These are phyloP conservation scores for Ctenoplectra terminalis DNA, from an alignment of 1,140 invertebrate genomes.

Conservation along the genomic window DNA sequence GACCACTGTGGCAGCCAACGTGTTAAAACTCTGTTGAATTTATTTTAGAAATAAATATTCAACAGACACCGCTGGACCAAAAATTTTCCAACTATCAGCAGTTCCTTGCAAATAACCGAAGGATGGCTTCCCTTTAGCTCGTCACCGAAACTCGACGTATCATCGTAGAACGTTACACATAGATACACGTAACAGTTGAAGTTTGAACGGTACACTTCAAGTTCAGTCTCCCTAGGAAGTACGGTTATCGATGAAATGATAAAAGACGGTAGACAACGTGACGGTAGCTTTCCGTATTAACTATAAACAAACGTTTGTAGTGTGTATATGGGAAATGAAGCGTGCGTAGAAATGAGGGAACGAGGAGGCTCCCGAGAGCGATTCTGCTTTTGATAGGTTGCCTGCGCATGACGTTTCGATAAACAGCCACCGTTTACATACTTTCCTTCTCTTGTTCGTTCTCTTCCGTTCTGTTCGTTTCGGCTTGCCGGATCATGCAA, in stretches of 20 bases:
- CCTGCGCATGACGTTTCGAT: constrained; percentile 75
- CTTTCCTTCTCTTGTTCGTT: constrained; percentile 53
- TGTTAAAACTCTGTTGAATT: too few species aligned
- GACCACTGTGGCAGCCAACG: too few species aligned
- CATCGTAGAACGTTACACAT: too few species aligned
- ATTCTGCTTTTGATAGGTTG: constrained; percentile 73
- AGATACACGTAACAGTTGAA: too few species aligned
- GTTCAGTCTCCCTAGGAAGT: not conserved
- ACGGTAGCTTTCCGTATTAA: constrained; percentile 31
- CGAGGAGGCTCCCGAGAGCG: constrained; percentile 55
- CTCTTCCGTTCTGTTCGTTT: constrained; percentile 36
- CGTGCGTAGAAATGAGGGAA: constrained; percentile 53
- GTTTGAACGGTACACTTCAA: not conserved
- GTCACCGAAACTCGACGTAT: not conserved
- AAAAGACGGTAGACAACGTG: constrained; percentile 24
- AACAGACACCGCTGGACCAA: not conserved
- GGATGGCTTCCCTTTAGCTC: not conserved
- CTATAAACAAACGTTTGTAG: constrained; percentile 50
- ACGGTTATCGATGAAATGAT: constrained; percentile 37
- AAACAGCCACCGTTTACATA: constrained; percentile 70
- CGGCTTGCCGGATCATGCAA: constrained; percentile 57
- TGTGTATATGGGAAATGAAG: constrained; percentile 46
- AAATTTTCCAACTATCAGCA: constrained; percentile 10
- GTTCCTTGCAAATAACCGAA: not conserved
- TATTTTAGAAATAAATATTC: too few species aligned